Evolutionary conservation across 2,113 vertebrate species (phyloP).

Genomic region (Centrocercus urophasianus): DNA sequence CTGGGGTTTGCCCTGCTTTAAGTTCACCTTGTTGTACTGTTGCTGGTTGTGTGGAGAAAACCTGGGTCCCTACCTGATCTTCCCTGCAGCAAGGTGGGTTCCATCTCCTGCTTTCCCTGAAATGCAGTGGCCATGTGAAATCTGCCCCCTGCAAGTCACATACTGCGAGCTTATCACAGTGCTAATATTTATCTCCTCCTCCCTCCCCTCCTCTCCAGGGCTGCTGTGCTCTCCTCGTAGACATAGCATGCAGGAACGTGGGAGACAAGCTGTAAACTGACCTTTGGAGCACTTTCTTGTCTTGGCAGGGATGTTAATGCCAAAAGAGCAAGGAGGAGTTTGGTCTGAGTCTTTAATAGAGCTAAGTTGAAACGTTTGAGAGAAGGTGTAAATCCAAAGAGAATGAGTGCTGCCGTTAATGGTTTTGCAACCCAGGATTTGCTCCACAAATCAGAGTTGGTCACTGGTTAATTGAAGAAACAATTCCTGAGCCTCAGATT

Average conservation of each 20-base stretch:
- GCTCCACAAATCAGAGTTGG: neutral
- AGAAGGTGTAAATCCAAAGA: neutral
- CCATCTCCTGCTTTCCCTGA: neutral
- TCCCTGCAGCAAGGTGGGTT: neutral
- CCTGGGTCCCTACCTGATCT: neutral
- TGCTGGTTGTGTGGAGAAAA: neutral
- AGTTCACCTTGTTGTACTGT: neutral
- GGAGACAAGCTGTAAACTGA: conserved; percentile 17
- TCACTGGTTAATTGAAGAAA: neutral
- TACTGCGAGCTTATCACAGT: neutral
- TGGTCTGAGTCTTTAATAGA: neutral
- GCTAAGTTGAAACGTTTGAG: neutral
- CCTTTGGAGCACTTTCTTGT: conserved; percentile 55
- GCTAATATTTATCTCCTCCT: conserved; percentile 38
- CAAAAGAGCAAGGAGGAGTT: neutral
- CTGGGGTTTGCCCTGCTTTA: neutral
- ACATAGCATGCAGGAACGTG: neutral
- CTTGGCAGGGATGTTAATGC: neutral
- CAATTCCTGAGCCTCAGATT: conserved; percentile 15
- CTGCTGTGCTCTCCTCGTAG: neutral
- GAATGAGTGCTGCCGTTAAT: neutral
- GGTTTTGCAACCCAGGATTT: neutral
- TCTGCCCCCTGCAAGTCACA: neutral
- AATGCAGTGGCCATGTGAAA: neutral
- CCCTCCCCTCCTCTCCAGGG: neutral